Base-by-base conservation (phyloP, 2,888 invertebrate genomes). In the Mythimna loreyi region DNA sequence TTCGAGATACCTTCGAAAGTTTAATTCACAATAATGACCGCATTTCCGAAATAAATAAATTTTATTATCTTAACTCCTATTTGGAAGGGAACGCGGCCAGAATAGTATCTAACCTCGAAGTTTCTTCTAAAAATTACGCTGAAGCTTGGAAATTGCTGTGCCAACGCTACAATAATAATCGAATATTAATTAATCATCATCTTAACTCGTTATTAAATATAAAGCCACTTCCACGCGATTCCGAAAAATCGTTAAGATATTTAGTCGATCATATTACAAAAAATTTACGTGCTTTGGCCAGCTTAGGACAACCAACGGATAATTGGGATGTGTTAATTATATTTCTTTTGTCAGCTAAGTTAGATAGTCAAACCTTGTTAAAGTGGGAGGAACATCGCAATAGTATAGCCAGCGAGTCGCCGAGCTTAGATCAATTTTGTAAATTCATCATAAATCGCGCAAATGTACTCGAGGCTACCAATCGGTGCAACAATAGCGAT, bases 311-410 rank as follows among this genome's bases (percentile, higher is more conserved):
- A 11, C 77, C 82, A 3, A 83, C 80, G 16, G 74, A 79, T n/a
- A 61, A 81, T n/a, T 83, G 80, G 80, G 81, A 82, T 63, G 55
- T 67, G 0, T 11, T 83, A 0, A 72, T 84, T 0, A 82, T 84
- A 45, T 45, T 45, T 2, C 6, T n/a, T 19, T 45, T 45, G 5
- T 45, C 43, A 45, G 43, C 43, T n/a, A 83, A 82, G 52, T 52
- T 85, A 47, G 83, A 84, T 30, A 53, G 19, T 30, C 16, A 55
- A 6, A 83, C 85, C 0, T 13, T 78, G 8, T 16, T 53, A 7
- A 85, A 84, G 60, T 86, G 85, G 83, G 84, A 86, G 21, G 86
- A 85, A 30, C 28, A 71, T 21, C 68, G 81, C 9, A 45, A 1
- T 7, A 67, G 5, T 47, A 45, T 64, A 0, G 58, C 30, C 7